These are phyloP conservation scores for Rhabdophis nuchalis DNA, from an alignment of 2,797 vertebrate species.

Conservation along the genomic window DNA sequence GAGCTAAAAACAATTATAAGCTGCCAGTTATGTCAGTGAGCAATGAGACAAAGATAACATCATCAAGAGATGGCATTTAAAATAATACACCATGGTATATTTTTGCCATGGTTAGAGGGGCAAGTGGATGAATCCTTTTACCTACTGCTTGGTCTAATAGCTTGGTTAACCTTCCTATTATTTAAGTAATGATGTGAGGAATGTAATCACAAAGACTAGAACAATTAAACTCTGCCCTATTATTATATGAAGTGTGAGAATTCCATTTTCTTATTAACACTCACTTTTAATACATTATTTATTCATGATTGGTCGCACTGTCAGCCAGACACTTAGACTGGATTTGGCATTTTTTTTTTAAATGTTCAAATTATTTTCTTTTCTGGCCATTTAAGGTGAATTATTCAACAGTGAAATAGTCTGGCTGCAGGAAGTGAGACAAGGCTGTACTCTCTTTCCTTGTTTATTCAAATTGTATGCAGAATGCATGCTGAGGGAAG, in stretches of 20 bases:
- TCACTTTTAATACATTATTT: conserved; percentile 53
- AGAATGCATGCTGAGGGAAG: background rate
- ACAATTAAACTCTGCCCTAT: conserved; percentile 67
- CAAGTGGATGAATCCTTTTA: conserved; percentile 71
- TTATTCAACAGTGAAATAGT: background rate
- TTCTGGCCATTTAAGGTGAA: background rate
- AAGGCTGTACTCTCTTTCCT: background rate
- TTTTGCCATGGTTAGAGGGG: background rate
- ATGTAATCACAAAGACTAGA: conserved; percentile 70
- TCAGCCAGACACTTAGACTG: background rate
- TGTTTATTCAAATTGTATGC: background rate
- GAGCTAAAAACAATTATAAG: background rate
- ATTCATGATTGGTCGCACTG: background rate
- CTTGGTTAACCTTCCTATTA: conserved; percentile 74
- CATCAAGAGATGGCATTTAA: background rate
- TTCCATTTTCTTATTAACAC: conserved; percentile 63
- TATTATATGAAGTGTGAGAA: conserved; percentile 65
- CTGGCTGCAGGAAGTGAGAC: background rate
- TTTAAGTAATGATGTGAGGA: conserved; percentile 68
- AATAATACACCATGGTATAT: background rate
- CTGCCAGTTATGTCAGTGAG: background rate
- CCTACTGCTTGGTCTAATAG: conserved; percentile 73
- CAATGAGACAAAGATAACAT: background rate
- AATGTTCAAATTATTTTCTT: background rate
- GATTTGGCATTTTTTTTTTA: background rate